Percentiles rank a stretch among this genome's conserved stretches.
Conservation (phyloP, 1,140 invertebrate genomes). For the Drosophila arizonae region DNA sequence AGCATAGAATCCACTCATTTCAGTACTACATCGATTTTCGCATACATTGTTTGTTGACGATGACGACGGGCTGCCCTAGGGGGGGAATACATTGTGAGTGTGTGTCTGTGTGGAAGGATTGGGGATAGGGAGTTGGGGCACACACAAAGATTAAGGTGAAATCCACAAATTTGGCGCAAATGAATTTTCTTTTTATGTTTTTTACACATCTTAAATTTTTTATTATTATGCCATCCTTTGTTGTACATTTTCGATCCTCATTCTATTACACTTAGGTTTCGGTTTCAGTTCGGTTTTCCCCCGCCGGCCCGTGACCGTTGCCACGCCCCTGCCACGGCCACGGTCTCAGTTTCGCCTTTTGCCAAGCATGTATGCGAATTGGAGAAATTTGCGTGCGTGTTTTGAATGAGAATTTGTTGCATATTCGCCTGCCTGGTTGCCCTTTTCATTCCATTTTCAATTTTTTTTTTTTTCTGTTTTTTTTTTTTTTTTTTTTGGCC, state of each 20-base stretch:
- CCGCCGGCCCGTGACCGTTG: neutral
- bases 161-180: constrained; percentile 81
- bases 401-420: constrained; percentile 82
- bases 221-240: constrained; percentile 81
- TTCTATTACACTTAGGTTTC: constrained; percentile 71
- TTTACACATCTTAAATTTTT: constrained; percentile 82
- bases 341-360: constrained; percentile 40
- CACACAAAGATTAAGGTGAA: constrained; percentile 74
- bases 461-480: constrained; percentile 21
- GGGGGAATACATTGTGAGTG: neutral
- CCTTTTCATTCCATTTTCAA: constrained; percentile 44
- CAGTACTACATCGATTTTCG: constrained; percentile 70
- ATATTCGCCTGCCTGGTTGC: constrained; percentile 57
- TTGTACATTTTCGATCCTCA: constrained; percentile 79
- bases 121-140: neutral
- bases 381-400: constrained; percentile 81
- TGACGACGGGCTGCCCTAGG: no score
- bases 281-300: constrained; percentile 40
- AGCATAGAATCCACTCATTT: constrained; percentile 49
- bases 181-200: constrained; percentile 82
- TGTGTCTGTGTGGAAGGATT: neutral
- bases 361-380: constrained; percentile 68
- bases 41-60: constrained; percentile 61
- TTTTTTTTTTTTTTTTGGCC: constrained; percentile 49
- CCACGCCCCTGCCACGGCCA: neutral